Evolutionary conservation across 2,113 vertebrate genomes (phyloP).

Genomic region (Nematolebias whitei): DNA sequence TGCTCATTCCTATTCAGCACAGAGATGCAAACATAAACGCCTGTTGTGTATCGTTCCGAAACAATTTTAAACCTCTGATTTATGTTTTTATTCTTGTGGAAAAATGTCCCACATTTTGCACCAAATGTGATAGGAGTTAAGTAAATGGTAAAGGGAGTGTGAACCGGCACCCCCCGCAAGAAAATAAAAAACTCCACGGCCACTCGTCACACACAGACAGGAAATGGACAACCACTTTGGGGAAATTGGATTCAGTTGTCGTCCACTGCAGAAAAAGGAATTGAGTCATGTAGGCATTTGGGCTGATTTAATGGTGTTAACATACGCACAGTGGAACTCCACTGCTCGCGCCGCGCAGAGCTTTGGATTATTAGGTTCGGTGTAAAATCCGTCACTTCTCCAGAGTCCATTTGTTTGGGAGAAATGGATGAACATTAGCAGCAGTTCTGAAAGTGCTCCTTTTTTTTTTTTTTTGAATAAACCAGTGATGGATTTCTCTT

Average conservation of each 20-base stretch:
- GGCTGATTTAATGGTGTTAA: constrained; percentile 82
- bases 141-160: constrained; percentile 65
- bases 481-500: constrained; percentile 61
- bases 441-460: constrained; percentile 68
- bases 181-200: constrained; percentile 43
- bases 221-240: constrained; percentile 82
- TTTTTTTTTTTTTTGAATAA: constrained; percentile 61
- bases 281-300: constrained; percentile 81
- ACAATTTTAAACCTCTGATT: constrained; percentile 14
- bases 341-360: constrained; percentile 58
- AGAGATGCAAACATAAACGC: constrained; percentile 11
- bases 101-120: constrained; percentile 41
- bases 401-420: constrained; percentile 75
- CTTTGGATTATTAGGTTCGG: constrained; percentile 75
- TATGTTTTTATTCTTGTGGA: constrained; percentile 18
- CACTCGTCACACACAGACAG: constrained; percentile 77
- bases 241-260: constrained; percentile 79
- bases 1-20: not conserved
- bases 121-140: constrained; percentile 64
- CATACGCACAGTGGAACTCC: constrained; percentile 68
- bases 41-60: not conserved
- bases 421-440: constrained; percentile 74
- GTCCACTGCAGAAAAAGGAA: constrained; percentile 76
- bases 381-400: constrained; percentile 77
- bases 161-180: constrained; percentile 39